Base-by-base conservation (phyloP, 2,113 vertebrate genomes). In the Gnathonemus echidnorhynchus region DNA sequence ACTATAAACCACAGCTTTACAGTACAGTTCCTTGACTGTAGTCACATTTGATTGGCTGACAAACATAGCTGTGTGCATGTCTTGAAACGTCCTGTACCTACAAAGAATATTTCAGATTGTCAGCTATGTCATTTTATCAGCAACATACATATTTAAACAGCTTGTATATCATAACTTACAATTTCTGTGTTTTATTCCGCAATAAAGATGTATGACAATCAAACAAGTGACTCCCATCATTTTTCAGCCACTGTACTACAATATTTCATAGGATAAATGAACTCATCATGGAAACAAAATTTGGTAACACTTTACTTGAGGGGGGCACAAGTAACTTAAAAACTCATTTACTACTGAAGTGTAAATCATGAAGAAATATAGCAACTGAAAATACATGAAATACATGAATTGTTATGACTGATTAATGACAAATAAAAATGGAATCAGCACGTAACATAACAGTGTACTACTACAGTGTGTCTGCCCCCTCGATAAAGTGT, bases 141-240 rank as follows among this genome's bases (percentile, higher is more conserved):
- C 74, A 80, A 42, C 15, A 19, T 80, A 80, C 74, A 39, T 42
- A 80, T 80, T 80, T 42, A 80, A 80, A 80, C 74, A 42, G 2
- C 17, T 80, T 42, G 35, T 80, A 39, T 42, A 42, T 80, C 39
- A 39, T 80, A 19, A 19, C 39, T 80, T 80, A 42, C 13, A 42
- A 80, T 80, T 80, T 15, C 74, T 80, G 31, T n/a, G 35, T 13
- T 80, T 39, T 7, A 42, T 42, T 80, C 31, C 19, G 35, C 74
- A 80, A 80, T 80, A 80, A 80, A 80, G 74, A 80, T 80, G 74
- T 39, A 80, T 42, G 74, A 80, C 74, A 80, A 80, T 80, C 74
- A 80, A 13, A 77, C 31, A 80, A 19, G 17, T 4, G 15, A 42
- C 74, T 42, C 35, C 17, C 15, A 80, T 80, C 15, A 80, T 80